Evolutionary conservation across 2,113 vertebrate genomes (phyloP), one percentile per base, ranked within the genome.

Genomic region (Ornithorhynchus anatinus): DNA sequence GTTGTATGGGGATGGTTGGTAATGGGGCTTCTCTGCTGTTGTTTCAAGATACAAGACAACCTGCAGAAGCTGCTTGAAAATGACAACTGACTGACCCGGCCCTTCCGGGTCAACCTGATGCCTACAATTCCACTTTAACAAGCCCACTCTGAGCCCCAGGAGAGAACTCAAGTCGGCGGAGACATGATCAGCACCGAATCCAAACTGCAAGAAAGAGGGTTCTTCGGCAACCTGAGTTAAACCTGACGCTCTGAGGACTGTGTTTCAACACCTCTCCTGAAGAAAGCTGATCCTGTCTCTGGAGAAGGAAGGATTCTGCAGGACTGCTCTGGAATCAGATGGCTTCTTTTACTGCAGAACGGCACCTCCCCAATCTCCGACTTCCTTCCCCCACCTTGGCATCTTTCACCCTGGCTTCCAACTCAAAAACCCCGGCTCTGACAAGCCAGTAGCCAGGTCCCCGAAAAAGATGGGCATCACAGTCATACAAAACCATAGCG

Each of bases 51-150:
- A 85, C 96, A 97, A 82, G 95, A 89, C 85, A 96, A 95, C 81
- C 92, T 99, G 68, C 92, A 96, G 81, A 93, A 92, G 40, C 90
- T 98, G 2, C 90, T 98, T 84, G 95, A 98, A 31, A 95, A 96
- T 33, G 85, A 89, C 10, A 84, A 95, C 57, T 94, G 88, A 94
- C 7, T 0, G 25, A 69, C 19, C 1, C 45, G 2, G 1, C 0
- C 45, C 13, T 70, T 69, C 66, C 62, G 77, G 50, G 67, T 73
- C 77, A 64, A 60, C 75, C 20, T 58, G 56, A 65, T 75, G 86
- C 84, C 77, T 90, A 83, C 19, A 4, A 61, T 44, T 65, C 72
- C 60, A 59, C 22, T 68, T 54, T 42, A 79, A 74, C 79, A 56
- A 75, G 81, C 64, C 51, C 10, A 52, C 81, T 83, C 72, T 0